Evolutionary conservation across 2,888 invertebrate genomes (phyloP), one percentile per base, ranked within the genome.

Genomic region (Pogonocherus hispidulus): DNA sequence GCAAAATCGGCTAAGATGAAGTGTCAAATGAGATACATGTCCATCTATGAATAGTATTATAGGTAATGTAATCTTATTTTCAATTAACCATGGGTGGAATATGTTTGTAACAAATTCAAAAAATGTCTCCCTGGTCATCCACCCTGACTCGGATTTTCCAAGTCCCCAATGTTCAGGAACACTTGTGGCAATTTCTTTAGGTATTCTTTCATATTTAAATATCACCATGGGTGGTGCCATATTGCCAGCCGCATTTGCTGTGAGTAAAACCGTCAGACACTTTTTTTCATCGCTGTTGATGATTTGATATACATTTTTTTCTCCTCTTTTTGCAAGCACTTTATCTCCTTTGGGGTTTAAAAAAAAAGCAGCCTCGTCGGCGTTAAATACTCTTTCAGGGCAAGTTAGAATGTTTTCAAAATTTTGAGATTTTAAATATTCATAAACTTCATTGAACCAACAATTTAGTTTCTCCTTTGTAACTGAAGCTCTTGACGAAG

Each of bases 311-410:
- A 66, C 35, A 22, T 14, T 67, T 56, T 66, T 69, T 14, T 69
- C 65, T 3, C 65, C 59, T 46, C 23, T 62, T 16, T n/a, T 20
- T 14, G 66, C 66, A 16, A 69, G 37, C 5, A 69, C 69, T 44
- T 55, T 59, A 18, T 47, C 56, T 49, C 65, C 59, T 47, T 70
- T 67, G 16, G 67, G 70, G 20, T 55, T 60, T 16, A 67, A 16
- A 16, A 63, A 63, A 41, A 69, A 69, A 9, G 66, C 69, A 35
- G 69, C 44, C 47, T 69, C 66, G 54, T 70, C 70, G 14, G 32
- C 32, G 57, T 70, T 70, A 44, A 70, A 70, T 6, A 70, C 51
- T 4, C 63, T 18, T 20, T 27, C n/a, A 32, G 66, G 66, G 46
- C 47, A 16, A 32, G 60, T 18, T 46, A 65, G 49, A 52, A 63